Base-by-base conservation (phyloP, 2,113 vertebrate species). In the Tragelaphus buxtoni region DNA sequence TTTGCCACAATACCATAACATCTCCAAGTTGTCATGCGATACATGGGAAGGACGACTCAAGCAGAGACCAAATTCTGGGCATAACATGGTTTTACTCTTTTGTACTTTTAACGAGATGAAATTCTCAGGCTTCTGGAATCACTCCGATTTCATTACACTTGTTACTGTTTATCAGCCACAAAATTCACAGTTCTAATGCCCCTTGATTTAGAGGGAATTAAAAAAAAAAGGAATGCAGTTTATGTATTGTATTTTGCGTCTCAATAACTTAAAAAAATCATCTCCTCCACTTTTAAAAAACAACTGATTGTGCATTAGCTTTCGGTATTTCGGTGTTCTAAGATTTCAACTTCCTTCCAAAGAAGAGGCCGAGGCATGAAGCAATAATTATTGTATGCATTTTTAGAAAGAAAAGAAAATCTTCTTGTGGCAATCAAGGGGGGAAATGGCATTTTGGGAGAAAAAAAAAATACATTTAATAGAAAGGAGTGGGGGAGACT, bases 11-110 rank as follows among this genome's bases (percentile, higher is more conserved):
- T 98, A 98, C 89, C 93, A 42, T 94, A 97, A 96, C 94, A 98
- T 98, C 99, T 98, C 98, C 97, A 98, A 98, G 97, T 98, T 98
- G 98, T 98, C 98, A 98, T 96, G 98, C 79, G 97, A 99, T 98
- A 97, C 95, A 87, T 92, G 90, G 12, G 18, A 94, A 96, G 96
- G 96, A 98, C 83, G 95, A 98, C 95, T 91, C 91, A 86, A 94
- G 95, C 0, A 87, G 51, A 98, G 97, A 97, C 89, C 93, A 97
- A 98, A 98, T 97, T 95, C 96, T 98, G 94, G 97, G 94, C 97
- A 97, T 24, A 95, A 98, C 93, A 96, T 97, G 39, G 96, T 96
- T 97, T 97, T 89, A 93, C 96, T 97, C 93, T 94, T 95, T 94
- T 84, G 89, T 55, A 86, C 72, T 94, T 93, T 49, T 85, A 98